A percentile compares a stretch with the other conserved stretches of the same genome.
Conservation (phyloP, 2,797 vertebrate species). For the Myioborus melanocephalus region DNA sequence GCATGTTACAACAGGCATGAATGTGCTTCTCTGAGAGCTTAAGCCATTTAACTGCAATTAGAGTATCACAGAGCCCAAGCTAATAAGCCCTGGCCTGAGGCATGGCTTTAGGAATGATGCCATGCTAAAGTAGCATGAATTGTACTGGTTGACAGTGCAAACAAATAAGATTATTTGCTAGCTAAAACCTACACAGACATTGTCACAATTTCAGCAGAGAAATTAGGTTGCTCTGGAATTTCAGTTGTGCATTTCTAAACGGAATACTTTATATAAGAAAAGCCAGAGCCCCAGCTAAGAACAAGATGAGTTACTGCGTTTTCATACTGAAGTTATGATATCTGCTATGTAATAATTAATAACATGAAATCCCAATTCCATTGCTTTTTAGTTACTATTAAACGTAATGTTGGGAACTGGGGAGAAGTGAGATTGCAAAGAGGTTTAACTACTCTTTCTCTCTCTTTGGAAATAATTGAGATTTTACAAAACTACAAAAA, state of each 20-base stretch:
- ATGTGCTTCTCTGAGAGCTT: not conserved
- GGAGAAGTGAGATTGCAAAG: not conserved
- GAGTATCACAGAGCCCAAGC: not conserved
- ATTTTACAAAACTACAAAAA: not conserved
- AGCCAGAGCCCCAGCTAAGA: not conserved
- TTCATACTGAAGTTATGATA: not conserved
- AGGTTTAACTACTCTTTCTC: not conserved
- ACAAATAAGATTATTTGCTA: not conserved
- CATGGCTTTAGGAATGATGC: not conserved
- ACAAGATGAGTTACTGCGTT: not conserved
- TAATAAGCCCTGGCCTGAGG: not conserved
- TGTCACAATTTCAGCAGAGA: not conserved
- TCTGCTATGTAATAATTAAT: not conserved
- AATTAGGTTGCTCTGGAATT: not conserved
- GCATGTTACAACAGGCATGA: not conserved
- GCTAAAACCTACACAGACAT: not conserved
- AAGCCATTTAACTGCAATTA: not conserved
- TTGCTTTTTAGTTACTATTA: not conserved
- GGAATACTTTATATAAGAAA: not conserved
- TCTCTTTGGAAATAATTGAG: not conserved
- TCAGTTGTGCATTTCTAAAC: not conserved
- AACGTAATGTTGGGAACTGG: not conserved
- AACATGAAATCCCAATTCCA: not conserved
- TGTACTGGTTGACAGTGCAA: not conserved
- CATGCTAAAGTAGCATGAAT: not conserved